Percentiles rank a stretch among this genome's conserved stretches.
Evolutionary conservation across 2,888 invertebrate species (phyloP).

Genomic region (Folsomia candida): DNA sequence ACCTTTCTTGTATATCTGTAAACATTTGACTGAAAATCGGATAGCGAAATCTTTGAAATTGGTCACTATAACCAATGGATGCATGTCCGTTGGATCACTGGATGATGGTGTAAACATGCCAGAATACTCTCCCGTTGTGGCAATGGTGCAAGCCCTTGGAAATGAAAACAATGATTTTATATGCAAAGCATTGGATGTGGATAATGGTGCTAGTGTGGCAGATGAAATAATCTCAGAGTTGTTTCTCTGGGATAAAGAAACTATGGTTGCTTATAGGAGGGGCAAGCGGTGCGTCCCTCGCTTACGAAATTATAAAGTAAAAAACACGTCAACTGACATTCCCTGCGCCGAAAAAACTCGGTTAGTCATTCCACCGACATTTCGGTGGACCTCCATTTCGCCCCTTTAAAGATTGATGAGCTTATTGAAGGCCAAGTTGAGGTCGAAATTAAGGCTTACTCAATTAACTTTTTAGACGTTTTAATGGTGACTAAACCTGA

Average conservation of each 20-base stretch:
- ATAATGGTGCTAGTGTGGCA: not conserved
- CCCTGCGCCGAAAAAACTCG: not conserved
- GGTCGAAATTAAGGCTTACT: not conserved
- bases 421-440: not conserved
- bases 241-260: not conserved
- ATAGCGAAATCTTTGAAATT: not conserved
- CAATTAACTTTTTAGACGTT: slow-evolving; percentile 10
- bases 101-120: not conserved
- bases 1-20: not conserved
- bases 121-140: not conserved
- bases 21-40: not conserved
- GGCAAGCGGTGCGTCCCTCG: not conserved
- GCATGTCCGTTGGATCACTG: not conserved
- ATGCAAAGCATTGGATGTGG: not conserved
- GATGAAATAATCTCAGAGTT: not conserved
- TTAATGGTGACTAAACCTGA: not conserved
- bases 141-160: not conserved
- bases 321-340: not conserved
- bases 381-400: not conserved
- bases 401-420: too few species aligned
- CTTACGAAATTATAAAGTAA: not conserved
- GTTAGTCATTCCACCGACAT: not conserved
- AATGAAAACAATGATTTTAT: not conserved
- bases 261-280: not conserved
- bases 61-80: not conserved